Percentiles rank a stretch among this genome's conserved stretches.
These are phyloP conservation scores for Scatophagus argus DNA, from an alignment of 2,113 vertebrate species.

Conservation along the genomic window DNA sequence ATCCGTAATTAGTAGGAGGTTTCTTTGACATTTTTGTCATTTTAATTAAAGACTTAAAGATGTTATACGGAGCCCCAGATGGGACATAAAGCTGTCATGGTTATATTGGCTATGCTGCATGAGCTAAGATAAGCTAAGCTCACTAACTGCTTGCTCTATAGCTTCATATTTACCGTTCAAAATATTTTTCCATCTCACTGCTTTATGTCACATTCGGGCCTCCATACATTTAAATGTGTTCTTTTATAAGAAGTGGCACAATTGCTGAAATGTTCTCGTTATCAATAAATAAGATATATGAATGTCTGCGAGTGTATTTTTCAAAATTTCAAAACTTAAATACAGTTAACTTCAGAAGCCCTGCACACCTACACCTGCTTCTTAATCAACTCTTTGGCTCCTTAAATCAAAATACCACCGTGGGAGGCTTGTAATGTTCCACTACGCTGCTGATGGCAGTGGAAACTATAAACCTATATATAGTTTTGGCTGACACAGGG, in stretches of 20 bases:
- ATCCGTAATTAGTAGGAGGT: not conserved
- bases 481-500: slow-evolving; percentile 49
- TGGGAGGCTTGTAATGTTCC: slow-evolving; percentile 7
- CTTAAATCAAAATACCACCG: slow-evolving; percentile 12
- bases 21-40: not conserved
- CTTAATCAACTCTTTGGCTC: not conserved
- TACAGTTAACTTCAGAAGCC: not conserved
- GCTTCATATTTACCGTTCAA: too few relatives aligned
- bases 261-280: not conserved
- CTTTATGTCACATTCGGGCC: not conserved
- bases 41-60: not conserved
- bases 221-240: not conserved
- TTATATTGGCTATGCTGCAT: too few relatives aligned
- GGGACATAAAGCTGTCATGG: too few relatives aligned
- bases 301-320: not conserved
- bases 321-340: not conserved
- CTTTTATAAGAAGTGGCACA: not conserved
- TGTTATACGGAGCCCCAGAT: too few relatives aligned
- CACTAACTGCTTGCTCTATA: too few relatives aligned
- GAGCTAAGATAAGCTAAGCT: too few relatives aligned
- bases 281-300: not conserved
- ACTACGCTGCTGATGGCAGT: slow-evolving; percentile 20
- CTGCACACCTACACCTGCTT: too few relatives aligned
- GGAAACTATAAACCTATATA: slow-evolving; percentile 71
- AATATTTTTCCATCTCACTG: too few relatives aligned